A percentile compares a stretch with the other conserved stretches of the same genome.
phyloP scores from a whole-genome alignment of 2,113 vertebrate species.

The Microcebus griseorufus region DNA sequence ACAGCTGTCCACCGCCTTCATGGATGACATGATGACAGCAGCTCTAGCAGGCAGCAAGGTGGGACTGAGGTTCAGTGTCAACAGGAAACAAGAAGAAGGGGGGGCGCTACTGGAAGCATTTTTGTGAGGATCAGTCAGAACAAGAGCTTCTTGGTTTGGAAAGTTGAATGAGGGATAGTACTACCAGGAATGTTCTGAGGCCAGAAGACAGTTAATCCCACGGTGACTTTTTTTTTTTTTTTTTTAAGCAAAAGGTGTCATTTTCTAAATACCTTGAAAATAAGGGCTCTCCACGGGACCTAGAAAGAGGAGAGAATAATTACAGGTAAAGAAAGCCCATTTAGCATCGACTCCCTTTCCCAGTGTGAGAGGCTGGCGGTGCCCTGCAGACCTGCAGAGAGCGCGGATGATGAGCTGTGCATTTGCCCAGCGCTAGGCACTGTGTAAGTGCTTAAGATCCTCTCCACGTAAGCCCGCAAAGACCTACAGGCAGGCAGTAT shows the following conservation, averaged over 20 bases:
- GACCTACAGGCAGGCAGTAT: background rate
- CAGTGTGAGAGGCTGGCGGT: background rate
- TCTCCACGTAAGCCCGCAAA: background rate
- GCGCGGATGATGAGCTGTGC: too few species aligned
- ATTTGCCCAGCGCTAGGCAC: too few species aligned
- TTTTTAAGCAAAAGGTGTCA: background rate
- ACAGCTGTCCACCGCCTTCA: background rate
- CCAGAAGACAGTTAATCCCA: background rate
- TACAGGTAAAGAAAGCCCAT: background rate
- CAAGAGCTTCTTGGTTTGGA: background rate
- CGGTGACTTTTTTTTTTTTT: background rate
- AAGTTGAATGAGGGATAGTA: background rate
- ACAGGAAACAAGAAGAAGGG: background rate
- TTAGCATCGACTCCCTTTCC: background rate
- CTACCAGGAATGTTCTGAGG: background rate
- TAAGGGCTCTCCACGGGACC: background rate
- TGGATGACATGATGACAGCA: fast-evolving
- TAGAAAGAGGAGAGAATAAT: background rate
- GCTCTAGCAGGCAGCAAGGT: background rate
- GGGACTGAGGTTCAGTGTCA: too few species aligned
- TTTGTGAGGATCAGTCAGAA: background rate
- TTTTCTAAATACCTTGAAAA: constrained; percentile 7
- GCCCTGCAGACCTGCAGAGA: background rate
- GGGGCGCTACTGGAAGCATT: background rate
- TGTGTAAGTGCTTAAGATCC: fast-evolving